Percentiles rank a stretch among this genome's conserved stretches.
Conservation (phyloP, 2,797 vertebrate species). For the Aldrovandia affinis region DNA sequence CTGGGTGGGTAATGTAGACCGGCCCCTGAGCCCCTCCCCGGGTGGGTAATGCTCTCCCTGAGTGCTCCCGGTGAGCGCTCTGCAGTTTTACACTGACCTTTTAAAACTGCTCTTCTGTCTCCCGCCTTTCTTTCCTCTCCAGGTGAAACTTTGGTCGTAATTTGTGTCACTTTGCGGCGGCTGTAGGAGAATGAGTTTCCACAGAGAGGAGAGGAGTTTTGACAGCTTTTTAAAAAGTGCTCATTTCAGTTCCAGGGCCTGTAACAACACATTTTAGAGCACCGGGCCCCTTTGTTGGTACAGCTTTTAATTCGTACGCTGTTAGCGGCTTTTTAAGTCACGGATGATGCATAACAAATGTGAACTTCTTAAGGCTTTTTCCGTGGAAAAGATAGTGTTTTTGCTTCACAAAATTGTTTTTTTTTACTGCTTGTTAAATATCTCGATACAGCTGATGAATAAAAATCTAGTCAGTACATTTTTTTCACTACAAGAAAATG, state of each 20-base stretch:
- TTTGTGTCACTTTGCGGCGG: conserved; percentile 52
- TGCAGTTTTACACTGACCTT: conserved; percentile 38
- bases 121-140: not conserved
- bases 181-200: conserved; percentile 61
- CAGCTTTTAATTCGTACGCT: not conserved
- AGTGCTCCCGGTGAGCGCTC: conserved; percentile 19
- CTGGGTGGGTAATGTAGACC: conserved; percentile 17
- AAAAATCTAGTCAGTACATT: too few species aligned
- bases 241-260: conserved; percentile 51
- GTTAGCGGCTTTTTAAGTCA: not conserved
- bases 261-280: not conserved
- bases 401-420: not conserved
- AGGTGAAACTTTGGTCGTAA: conserved; percentile 45
- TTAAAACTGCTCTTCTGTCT: conserved; percentile 25
- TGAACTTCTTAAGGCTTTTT: not conserved
- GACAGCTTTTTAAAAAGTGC: conserved; percentile 64
- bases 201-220: conserved; percentile 55
- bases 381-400: not conserved
- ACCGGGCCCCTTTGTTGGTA: not conserved
- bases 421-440: not conserved
- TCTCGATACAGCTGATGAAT: not conserved
- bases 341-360: not conserved
- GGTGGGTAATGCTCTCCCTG: too few species aligned
- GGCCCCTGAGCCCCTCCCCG: too few species aligned
- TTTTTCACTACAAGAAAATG: not conserved